These are phyloP conservation scores for Lithobates sylvaticus DNA, from an alignment of 2,797 vertebrate species.

Conservation along the genomic window DNA sequence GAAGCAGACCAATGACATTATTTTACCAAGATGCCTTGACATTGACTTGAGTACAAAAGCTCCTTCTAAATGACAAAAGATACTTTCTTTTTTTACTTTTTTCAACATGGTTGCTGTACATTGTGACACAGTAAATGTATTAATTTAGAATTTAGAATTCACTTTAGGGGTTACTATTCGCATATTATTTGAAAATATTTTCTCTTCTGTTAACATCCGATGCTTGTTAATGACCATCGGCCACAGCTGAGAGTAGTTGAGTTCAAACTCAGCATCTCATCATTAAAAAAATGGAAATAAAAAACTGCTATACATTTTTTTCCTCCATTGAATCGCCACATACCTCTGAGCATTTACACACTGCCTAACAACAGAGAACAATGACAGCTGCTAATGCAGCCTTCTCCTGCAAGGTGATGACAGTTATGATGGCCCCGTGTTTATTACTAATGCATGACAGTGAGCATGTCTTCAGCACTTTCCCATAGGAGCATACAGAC, in stretches of 20 bases:
- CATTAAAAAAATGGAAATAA: too few species aligned
- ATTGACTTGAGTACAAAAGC: neutral
- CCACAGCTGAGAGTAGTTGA: neutral
- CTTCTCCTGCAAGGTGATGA: conserved; percentile 14
- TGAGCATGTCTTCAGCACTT: conserved; percentile 11
- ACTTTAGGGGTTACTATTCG: too few species aligned
- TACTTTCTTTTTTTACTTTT: neutral
- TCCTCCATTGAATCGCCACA: neutral
- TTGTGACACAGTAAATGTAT: neutral
- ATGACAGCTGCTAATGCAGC: conserved; percentile 31
- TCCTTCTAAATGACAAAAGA: neutral
- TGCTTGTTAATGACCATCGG: neutral
- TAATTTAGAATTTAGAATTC: neutral
- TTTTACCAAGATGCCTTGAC: neutral
- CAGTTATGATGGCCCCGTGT: conserved; percentile 6
- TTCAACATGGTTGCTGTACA: neutral
- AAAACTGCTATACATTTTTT: neutral
- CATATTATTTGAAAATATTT: neutral
- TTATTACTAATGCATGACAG: conserved; percentile 16
- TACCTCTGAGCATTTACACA: neutral
- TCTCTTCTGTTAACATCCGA: neutral
- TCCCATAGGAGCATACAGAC: conserved; percentile 1
- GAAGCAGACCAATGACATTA: neutral
- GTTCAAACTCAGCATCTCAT: neutral
- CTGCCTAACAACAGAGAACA: conserved; percentile 1